These are phyloP conservation scores for Ormyrus labotus DNA, from an alignment of 2,888 invertebrate species.

Conservation along the genomic window DNA sequence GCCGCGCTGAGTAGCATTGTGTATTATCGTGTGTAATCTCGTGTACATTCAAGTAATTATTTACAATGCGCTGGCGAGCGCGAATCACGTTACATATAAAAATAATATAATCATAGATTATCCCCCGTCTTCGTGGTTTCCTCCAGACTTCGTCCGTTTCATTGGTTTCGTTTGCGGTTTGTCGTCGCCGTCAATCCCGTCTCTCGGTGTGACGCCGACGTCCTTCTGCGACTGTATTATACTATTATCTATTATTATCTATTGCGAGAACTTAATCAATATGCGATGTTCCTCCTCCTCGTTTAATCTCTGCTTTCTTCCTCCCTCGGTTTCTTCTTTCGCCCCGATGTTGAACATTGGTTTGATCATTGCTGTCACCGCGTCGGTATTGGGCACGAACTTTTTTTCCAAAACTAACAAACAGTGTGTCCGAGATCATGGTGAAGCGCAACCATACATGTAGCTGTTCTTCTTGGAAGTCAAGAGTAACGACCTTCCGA, in stretches of 20 bases:
- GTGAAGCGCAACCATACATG: slow-evolving; percentile 41
- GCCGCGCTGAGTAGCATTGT: slow-evolving; percentile 52
- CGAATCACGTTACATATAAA: slow-evolving; percentile 67
- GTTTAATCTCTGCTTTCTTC: background rate
- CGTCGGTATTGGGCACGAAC: background rate
- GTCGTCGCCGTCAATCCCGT: slow-evolving; percentile 15
- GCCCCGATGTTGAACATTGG: background rate
- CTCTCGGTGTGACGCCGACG: slow-evolving; percentile 25
- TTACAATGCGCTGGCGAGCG: slow-evolving; percentile 70
- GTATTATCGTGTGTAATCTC: slow-evolving; percentile 46
- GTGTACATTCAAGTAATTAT: slow-evolving; percentile 65
- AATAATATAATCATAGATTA: slow-evolving; percentile 44
- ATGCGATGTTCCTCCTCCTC: slow-evolving; percentile 19
- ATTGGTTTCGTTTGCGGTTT: slow-evolving; percentile 48
- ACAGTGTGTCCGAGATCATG: slow-evolving; percentile 27
- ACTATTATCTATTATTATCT: slow-evolving; percentile 1
- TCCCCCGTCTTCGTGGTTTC: slow-evolving; percentile 35
- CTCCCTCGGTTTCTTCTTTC: background rate
- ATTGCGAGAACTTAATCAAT: slow-evolving; percentile 20
- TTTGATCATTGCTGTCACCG: background rate
- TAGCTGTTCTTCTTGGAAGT: background rate
- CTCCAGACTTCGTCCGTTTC: slow-evolving; percentile 48
- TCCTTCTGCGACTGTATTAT: slow-evolving; percentile 57
- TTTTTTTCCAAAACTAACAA: slow-evolving; percentile 2
- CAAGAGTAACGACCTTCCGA: slow-evolving; percentile 28